Evolutionary conservation across 2,113 vertebrate genomes (phyloP).

Genomic region (Rhinogobius similis): DNA sequence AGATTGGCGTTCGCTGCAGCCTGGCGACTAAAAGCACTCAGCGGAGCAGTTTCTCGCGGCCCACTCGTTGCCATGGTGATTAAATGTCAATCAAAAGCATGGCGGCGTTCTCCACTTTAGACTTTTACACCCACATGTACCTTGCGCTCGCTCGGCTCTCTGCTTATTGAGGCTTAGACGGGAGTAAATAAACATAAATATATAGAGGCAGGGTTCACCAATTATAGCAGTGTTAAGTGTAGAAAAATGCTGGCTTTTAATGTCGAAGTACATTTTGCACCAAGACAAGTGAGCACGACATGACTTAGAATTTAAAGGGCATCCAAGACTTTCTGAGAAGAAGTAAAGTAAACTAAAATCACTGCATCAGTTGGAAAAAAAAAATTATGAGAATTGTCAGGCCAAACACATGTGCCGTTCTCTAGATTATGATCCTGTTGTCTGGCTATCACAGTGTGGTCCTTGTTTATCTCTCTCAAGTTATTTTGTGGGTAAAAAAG

Average conservation of each 20-base stretch:
- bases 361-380: background rate
- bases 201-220: slow-evolving; percentile 40
- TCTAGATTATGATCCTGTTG: too few species aligned
- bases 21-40: slow-evolving; percentile 55
- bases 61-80: slow-evolving; percentile 69
- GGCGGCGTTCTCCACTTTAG: slow-evolving; percentile 35
- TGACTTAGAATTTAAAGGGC: background rate
- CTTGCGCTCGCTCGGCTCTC: slow-evolving; percentile 30
- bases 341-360: background rate
- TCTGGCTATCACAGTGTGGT: too few species aligned
- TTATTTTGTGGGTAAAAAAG: too few species aligned
- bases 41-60: slow-evolving; percentile 41
- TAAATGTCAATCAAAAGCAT: slow-evolving; percentile 70
- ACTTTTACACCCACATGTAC: slow-evolving; percentile 57
- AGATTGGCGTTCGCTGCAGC: slow-evolving; percentile 34
- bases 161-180: slow-evolving; percentile 24
- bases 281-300: background rate
- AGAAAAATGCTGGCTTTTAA: slow-evolving; percentile 2
- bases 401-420: too few species aligned
- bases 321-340: background rate
- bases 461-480: background rate
- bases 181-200: slow-evolving; percentile 51
- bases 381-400: background rate
- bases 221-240: slow-evolving; percentile 5
- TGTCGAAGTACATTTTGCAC: background rate